phyloP scores from a whole-genome alignment of 2,797 vertebrate genomes.

The Leucoraja ocellata region DNA sequence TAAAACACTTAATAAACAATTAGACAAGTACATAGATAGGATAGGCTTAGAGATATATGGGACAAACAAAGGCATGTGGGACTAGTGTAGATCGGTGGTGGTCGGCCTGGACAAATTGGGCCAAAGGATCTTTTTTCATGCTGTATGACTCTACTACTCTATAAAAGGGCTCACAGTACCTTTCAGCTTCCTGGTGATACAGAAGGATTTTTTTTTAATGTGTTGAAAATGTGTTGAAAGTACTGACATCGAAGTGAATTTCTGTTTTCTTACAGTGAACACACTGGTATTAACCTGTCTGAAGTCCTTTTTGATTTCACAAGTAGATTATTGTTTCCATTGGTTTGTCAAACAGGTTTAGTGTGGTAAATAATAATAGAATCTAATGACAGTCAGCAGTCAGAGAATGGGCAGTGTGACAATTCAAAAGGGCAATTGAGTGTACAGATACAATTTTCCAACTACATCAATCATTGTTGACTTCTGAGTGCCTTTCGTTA shows the following conservation, averaged over 20 bases:
- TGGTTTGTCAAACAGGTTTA: neutral
- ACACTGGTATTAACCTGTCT: neutral
- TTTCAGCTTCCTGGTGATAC: neutral
- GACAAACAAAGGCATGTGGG: too few relatives aligned
- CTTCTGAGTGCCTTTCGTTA: neutral
- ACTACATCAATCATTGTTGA: neutral
- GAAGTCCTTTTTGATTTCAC: neutral
- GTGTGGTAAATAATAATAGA: neutral
- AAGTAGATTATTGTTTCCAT: constrained; percentile 11
- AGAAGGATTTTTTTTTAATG: neutral
- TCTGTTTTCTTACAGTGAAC: neutral
- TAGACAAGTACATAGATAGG: too few relatives aligned
- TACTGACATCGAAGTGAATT: neutral
- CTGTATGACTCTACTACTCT: too few relatives aligned
- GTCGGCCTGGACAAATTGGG: too few relatives aligned
- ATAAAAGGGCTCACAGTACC: neutral
- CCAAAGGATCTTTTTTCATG: too few relatives aligned
- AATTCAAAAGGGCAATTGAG: constrained; percentile 19
- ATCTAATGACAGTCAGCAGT: neutral
- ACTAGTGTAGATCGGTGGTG: too few relatives aligned
- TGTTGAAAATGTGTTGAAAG: neutral
- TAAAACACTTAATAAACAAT: too few relatives aligned
- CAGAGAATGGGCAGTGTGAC: neutral
- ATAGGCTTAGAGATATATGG: too few relatives aligned
- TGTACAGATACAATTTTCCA: constrained; percentile 1